A percentile compares a stretch with the other conserved stretches of the same genome.
Conservation (phyloP, 2,888 invertebrate species). For the Lucinisca nassula region DNA sequence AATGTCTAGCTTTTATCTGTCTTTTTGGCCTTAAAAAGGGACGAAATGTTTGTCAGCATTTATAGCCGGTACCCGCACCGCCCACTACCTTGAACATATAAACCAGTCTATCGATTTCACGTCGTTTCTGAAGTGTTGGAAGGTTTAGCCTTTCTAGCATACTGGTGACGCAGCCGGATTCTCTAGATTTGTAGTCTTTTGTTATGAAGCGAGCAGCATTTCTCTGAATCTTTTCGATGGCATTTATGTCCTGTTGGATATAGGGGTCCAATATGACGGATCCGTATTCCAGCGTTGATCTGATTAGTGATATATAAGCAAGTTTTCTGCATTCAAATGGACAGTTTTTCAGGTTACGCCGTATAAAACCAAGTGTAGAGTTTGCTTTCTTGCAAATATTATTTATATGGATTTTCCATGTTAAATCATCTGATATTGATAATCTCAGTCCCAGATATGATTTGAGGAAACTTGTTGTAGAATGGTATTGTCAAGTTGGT, state of each 20-base stretch:
- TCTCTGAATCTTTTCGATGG: slow-evolving; percentile 10
- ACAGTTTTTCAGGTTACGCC: slow-evolving; percentile 35
- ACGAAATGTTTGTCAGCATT: too few species aligned
- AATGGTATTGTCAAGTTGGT: too few species aligned
- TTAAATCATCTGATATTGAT: slow-evolving; percentile 31
- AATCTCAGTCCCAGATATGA: too few species aligned
- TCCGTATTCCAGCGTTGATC: background rate
- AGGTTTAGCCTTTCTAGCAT: too few species aligned
- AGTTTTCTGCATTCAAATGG: slow-evolving; percentile 4
- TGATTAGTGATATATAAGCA: slow-evolving; percentile 14
- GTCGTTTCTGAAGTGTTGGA: too few species aligned
- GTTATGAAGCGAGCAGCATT: background rate
- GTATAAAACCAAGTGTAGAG: slow-evolving; percentile 29
- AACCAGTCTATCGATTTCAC: too few species aligned
- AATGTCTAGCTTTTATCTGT: too few species aligned
- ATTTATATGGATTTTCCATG: slow-evolving; percentile 37
- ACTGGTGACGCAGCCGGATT: too few species aligned
- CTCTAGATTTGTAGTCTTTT: background rate
- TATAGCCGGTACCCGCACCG: too few species aligned
- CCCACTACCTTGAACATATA: too few species aligned
- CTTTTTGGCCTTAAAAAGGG: too few species aligned
- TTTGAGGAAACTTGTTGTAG: too few species aligned
- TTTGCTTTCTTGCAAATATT: slow-evolving; percentile 29
- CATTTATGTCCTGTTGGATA: slow-evolving; percentile 12
- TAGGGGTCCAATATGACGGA: slow-evolving; percentile 11